Evolutionary conservation across 2,888 invertebrate species (phyloP), one percentile per base, ranked within the genome.

Genomic region (Chromoteleia sp.): DNA sequence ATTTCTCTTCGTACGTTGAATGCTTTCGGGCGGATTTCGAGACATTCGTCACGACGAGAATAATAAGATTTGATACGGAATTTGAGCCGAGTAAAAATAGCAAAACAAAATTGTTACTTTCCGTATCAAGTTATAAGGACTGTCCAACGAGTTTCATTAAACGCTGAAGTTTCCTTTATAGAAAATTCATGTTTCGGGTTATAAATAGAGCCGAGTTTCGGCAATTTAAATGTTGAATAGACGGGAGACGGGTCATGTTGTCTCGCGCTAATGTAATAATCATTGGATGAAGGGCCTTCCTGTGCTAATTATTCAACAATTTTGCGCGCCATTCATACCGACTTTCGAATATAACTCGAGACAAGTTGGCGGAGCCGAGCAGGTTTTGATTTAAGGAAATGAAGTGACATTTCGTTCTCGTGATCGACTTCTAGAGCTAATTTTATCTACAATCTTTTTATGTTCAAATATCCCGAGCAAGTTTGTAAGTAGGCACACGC

Each of bases 191-290:
- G 54, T 71, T 36, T 58, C 48, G 19, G 48, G 48, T 71, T 81
- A 65, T 81, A 81, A 81, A 81, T 76, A 76, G 71, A 58, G 25
- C 48, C n/a, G 52, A 76, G 76, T 73, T 77, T 68, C 71, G 61
- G 52, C 54, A 70, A 77, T 73, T 77, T 71, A 39, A 75, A 80
- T 61, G 68, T 63, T 70, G 80, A 74, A 74, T 54, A 50, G 63
- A 58, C 63, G 14, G 50, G 50, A 70, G 74, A 75, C 58, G 80
- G 48, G 74, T 70, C 70, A 63, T 70, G 63, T 79, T 79, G 79
- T 75, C 68, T 68, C 68, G 17, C 30, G 67, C 73, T 70, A 73
- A 78, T 78, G 67, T 73, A 78, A 73, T 78, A 78, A 70, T 70
- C 70, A 77, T 61, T 39, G 68, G 48, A 15, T 36, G 70, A 68